Base-by-base conservation (phyloP, 2,888 invertebrate genomes). In the Artemia sinica region DNA sequence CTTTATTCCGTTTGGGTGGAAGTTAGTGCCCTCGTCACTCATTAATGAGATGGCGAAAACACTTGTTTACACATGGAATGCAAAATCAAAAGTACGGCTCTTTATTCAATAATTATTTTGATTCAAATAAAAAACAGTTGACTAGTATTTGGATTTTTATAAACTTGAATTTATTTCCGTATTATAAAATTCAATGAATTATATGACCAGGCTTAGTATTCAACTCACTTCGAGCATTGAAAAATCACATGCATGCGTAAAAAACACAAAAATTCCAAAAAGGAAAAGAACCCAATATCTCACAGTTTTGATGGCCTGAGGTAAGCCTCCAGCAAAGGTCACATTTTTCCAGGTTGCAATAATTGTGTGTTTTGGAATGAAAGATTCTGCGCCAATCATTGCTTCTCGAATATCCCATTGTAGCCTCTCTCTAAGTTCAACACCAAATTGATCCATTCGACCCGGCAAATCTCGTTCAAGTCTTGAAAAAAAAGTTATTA, bases 271-370 rank as follows among this genome's bases (percentile, higher is more conserved):
- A 18, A 18, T 67, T 18, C 48, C 51, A 28, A 50, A 50, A 68
- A 51, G 48, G 13, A 49, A 7, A n/a, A 12, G 28, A 18, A 50
- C 6, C 6, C 41, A 63, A 58, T 8, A 12, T 71, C 72, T 72
- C 71, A 76, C 75, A 70, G 73, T 74, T 72, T 74, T 73, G 51
- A 73, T 72, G 50, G 75, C 75, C 51, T 74, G 72, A 68, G 74
- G 73, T 50, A 73, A 74, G 73, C 92, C 92, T 68, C 92, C 92
- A 75, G 89, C 85, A 77, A 93, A 93, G 0, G 92, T 89, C 79
- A 95, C 87, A 78, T 96, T 95, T 78, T 91, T 91, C 97, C 96
- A 97, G 0, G 96, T 96, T 69, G 90, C 84, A 71, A 93, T 88
- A 70, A 91, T 81, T 5, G 87, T 90, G 76, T 93, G 93, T 76